Evolutionary conservation across 2,113 vertebrate species (phyloP), one percentile per base, ranked within the genome.

Genomic region (Apeltes quadracus): DNA sequence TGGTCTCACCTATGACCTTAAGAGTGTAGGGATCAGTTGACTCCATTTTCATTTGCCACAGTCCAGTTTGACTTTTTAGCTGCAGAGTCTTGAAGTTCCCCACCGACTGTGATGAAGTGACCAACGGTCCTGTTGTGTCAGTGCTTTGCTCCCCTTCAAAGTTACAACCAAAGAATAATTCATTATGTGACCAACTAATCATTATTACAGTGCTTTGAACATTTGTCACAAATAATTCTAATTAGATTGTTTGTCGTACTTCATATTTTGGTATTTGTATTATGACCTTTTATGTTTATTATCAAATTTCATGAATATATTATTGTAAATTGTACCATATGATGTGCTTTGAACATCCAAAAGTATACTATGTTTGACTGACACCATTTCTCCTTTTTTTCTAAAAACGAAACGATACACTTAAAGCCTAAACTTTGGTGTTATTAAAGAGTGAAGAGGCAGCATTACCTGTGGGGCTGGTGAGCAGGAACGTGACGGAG

Each of bases 1-100:
- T 23, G 9, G 18, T 43, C 86, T 90, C 62, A 92, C 91, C 90
- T 51, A 75, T 74, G 32, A 92, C 83, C 67, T 78, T 93, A 9
- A 92, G 51, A 10, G 73, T 81, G 81, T 87, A 92, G 11, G 84
- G 51, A n/a, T 84, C 36, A 20, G 53, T 55, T 4, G 90, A 90
- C 53, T 14, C 38, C 25, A 92, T 77, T 14, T 3, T 58, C 0
- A 91, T 75, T 43, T 63, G 13, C 91, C 91, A 93, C 11, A 2
- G 18, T 59, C 91, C 92, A n/a, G 7, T 41, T 66, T 72, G 20
- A 9, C 55, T 78, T 13, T 63, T 59, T 4, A 92, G 75, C 43
- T 18, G 25, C 59, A 92, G 32, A 12, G 32, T 79, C n/a, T n/a
- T 10, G 41, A 91, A 59, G 75, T 91, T 92, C 48, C 89, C 88